Conservation (phyloP, 2,113 vertebrate genomes). For the Perca fluviatilis region DNA sequence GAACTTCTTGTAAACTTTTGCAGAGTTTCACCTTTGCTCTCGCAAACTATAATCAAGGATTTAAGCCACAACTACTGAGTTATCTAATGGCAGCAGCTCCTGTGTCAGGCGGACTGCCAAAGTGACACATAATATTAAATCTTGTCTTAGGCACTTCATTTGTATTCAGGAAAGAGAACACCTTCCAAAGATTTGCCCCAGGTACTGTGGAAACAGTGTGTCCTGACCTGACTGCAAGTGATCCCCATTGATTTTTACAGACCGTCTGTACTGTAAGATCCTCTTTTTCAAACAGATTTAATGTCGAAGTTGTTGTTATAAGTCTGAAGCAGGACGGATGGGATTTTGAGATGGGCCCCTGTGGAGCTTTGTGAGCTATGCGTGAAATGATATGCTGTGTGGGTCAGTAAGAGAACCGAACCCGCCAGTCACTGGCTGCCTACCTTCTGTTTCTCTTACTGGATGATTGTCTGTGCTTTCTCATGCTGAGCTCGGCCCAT, state of each 20-base stretch:
- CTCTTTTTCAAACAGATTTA: constrained; percentile 53
- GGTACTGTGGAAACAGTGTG: constrained; percentile 39
- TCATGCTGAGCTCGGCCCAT: constrained; percentile 14
- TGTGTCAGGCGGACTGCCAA: constrained; percentile 43
- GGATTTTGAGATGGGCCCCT: constrained; percentile 38
- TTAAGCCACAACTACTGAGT: constrained; percentile 25
- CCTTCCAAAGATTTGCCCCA: constrained; percentile 29
- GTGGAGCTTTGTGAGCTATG: constrained; percentile 39
- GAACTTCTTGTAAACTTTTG: constrained; percentile 32
- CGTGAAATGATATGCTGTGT: constrained; percentile 54
- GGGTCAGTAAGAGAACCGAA: constrained; percentile 61
- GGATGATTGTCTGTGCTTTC: constrained; percentile 31
- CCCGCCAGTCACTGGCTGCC: constrained; percentile 60
- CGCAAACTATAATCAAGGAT: constrained; percentile 31
- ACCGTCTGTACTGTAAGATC: constrained; percentile 25
- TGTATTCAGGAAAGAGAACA: constrained; percentile 61
- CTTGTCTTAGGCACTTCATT: constrained; percentile 46
- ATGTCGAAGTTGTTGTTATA: constrained; percentile 42
- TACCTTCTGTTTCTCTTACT: constrained; percentile 35
- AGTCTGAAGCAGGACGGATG: constrained; percentile 14
- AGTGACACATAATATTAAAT: constrained; percentile 46
- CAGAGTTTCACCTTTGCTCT: constrained; percentile 50
- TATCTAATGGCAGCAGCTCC: constrained; percentile 41
- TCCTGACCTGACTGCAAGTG: constrained; percentile 44
- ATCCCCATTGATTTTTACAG: constrained; percentile 54